Evolutionary conservation across 92 coral and sea anemone species (phyloP), one percentile per base, ranked within the genome.

Genomic region (Heteractis magnifica): DNA sequence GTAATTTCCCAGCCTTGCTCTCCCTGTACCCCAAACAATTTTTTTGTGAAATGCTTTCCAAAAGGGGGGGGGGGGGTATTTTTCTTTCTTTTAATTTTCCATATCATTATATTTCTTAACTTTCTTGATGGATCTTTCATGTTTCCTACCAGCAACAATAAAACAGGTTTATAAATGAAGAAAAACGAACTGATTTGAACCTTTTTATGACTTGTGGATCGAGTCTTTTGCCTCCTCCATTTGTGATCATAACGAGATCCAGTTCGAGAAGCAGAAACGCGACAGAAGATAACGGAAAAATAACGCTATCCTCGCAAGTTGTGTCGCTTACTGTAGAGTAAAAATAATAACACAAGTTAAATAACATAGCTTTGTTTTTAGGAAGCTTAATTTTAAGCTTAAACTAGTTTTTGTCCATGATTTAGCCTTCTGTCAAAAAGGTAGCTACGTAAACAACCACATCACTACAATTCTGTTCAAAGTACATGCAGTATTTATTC

Each of bases 251-350:
- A 34, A 87, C 75, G 65, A 86, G 87, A 78, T 86, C 84, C 79
- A 94, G 59, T 23, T 90, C 81, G 23, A 97, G 73, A 51, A 94
- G 78, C 90, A 97, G 49, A 51, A 94, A 97, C 7, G 99, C 99
- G 59, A 94, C 98, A 75, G 99, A 96, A 10, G 99, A 97, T 19
- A 90, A 90, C 10, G 98, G 98, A 75, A 97, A 97, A 86, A 97
- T 97, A 11, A 97, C 85, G 1, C 89, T 81, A 81, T 92, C 98
- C 71, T 94, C 90, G 9, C 93, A 91, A 20, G 94, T 94, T 84
- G 90, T 90, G 56, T 90, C 91, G 44, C 98, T 87, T 70, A 94
- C 99, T 97, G 82, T 65, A 87, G 73, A 18, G 21, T 21, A 14
- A 70, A 6, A 48, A 52, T 13, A 49, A 70, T 10, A 8, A 8